Base-by-base conservation (phyloP, 2,113 vertebrate genomes). In the Myodes glareolus region DNA sequence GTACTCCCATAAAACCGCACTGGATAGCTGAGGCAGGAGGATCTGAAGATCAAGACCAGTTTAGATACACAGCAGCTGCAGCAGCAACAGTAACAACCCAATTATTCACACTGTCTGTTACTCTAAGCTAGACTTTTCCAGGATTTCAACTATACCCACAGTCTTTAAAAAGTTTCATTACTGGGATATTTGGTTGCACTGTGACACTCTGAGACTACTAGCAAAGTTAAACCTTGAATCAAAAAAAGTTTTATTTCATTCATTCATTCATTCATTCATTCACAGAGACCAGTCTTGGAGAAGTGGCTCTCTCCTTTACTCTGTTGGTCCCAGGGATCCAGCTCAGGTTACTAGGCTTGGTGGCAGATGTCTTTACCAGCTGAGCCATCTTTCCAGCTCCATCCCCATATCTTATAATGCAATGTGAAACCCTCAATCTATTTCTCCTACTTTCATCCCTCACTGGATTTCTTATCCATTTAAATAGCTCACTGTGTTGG, bases 401-500 rank as follows among this genome's bases (percentile, higher is more conserved):
- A 65, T 77, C 91, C 76, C 47, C 31, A 73, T 81, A 82, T 77
- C 67, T 67, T 95, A 55, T 17, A 84, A 84, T 31, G 63, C 95
- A 96, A 94, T 82, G 39, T 88, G 75, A 67, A 67, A 63, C 89
- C 55, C 29, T 89, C 21, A 92, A 55, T 90, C 94, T 75, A n/a
- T 78, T 63, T 94, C 25, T 50, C 39, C 88, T 58, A 42, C 45
- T 92, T 91, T 75, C 80, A 88, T 96, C 63, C 58, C 47, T 86
- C 55, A 94, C 70, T 80, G 61, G 75, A 92, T 68, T 97, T 33
- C 31, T 92, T 89, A 65, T 70, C 1, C 0, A 29, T 88, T 97
- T 97, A 94, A 97, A 96, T 93, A 97, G 96, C 92, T 94, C 70
- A 97, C 82, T 81, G 68, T 63, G 47, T 21, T 88, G 70, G 85